Conservation (phyloP, 2,888 invertebrate species). For the Ichneumoninae sp. region DNA sequence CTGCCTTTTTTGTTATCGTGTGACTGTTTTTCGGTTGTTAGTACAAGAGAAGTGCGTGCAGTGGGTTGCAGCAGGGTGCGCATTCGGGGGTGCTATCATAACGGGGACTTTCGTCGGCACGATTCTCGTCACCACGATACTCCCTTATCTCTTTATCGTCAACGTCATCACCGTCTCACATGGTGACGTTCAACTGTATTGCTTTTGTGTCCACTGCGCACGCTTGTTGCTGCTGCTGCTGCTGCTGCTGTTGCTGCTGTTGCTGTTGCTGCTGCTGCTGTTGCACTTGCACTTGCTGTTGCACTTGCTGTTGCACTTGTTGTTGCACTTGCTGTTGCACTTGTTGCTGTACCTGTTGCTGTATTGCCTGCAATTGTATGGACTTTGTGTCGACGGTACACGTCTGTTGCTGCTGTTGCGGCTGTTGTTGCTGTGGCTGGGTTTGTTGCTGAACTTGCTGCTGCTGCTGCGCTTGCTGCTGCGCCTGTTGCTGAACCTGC, state of each 20-base stretch:
- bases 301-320: constrained; percentile 79
- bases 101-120: constrained; percentile 74
- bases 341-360: constrained; percentile 82
- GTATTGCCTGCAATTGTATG: constrained; percentile 70
- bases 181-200: constrained; percentile 84
- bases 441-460: constrained; percentile 81
- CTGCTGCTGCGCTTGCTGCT: constrained; percentile 68
- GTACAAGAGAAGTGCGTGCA: constrained; percentile 84
- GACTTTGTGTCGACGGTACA: constrained; percentile 65
- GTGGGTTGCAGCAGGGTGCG: constrained; percentile 83
- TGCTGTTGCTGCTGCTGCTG: constrained; percentile 79
- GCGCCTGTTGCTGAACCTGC: constrained; percentile 75
- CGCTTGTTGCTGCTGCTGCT: constrained; percentile 80
- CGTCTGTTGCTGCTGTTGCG: constrained; percentile 74
- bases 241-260: constrained; percentile 80
- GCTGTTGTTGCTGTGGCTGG: constrained; percentile 76
- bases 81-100: constrained; percentile 81
- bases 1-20: not conserved
- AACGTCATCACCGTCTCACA: constrained; percentile 78
- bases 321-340: constrained; percentile 75
- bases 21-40: constrained; percentile 72
- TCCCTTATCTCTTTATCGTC: constrained; percentile 63
- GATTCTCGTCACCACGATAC: constrained; percentile 49
- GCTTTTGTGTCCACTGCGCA: constrained; percentile 83
- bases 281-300: constrained; percentile 80